Evolutionary conservation across 2,888 invertebrate species (phyloP).

Genomic region (Cataglyphis cursor): DNA sequence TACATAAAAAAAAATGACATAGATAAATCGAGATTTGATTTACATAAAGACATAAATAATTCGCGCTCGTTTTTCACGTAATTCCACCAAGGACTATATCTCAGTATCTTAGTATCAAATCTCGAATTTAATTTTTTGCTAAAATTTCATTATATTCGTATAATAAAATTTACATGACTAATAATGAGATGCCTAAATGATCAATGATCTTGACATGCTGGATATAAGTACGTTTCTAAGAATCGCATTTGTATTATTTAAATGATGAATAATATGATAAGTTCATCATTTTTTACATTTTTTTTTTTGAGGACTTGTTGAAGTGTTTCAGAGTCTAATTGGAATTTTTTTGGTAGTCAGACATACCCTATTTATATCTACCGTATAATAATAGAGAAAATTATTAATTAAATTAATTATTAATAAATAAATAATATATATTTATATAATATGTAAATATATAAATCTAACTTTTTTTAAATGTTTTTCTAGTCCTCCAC

Average conservation of each 20-base stretch:
- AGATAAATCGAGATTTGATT: too few relatives aligned
- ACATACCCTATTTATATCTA: too few relatives aligned
- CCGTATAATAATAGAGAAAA: not conserved
- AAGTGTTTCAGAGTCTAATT: not conserved
- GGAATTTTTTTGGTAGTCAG: not conserved
- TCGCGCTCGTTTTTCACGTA: not conserved
- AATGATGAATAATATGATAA: not conserved
- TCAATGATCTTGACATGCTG: not conserved
- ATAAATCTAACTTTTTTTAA: not conserved
- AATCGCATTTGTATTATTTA: constrained; percentile 7
- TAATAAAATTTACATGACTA: not conserved
- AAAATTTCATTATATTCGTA: constrained; percentile 1
- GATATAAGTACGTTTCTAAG: not conserved
- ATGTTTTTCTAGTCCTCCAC: not conserved
- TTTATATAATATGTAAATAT: too few relatives aligned
- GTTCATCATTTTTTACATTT: not conserved
- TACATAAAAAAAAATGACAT: not conserved
- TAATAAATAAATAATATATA: too few relatives aligned
- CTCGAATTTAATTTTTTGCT: not conserved
- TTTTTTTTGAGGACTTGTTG: not conserved
- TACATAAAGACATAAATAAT: not conserved
- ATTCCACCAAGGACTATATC: not conserved
- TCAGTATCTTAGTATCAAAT: not conserved
- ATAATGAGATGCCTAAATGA: not conserved
- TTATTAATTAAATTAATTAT: not conserved